phyloP scores from a whole-genome alignment of 2,888 invertebrate genomes.

The Diadegma fenestrale region DNA sequence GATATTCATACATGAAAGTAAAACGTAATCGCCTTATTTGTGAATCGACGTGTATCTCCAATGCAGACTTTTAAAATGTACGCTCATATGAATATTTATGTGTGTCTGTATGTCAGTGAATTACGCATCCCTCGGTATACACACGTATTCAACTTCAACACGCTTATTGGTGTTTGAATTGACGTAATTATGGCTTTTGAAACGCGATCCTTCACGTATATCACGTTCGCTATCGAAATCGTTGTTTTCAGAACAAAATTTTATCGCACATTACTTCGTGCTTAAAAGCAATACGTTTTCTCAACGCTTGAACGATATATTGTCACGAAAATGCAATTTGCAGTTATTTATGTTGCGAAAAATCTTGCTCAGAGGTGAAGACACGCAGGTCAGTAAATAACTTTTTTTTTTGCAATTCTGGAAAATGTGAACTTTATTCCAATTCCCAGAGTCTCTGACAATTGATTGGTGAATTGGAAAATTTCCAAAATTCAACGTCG shows the following conservation, averaged over 20 bases:
- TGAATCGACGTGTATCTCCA: not conserved
- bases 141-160: not conserved
- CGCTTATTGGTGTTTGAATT: slow-evolving; percentile 17
- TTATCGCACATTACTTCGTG: slow-evolving; percentile 14
- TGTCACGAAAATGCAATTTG: slow-evolving; percentile 14
- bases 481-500: too few relatives aligned
- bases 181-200: slow-evolving; percentile 13
- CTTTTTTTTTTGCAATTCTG: not conserved
- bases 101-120: slow-evolving; percentile 6
- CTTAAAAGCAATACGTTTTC: slow-evolving; percentile 7
- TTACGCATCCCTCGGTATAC: not conserved
- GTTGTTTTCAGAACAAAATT: not conserved
- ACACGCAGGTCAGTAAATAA: not conserved
- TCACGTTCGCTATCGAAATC: not conserved
- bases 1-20: not conserved
- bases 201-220: not conserved
- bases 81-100: slow-evolving; percentile 10
- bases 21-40: not conserved
- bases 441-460: not conserved
- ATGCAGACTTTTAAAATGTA: slow-evolving; percentile 14
- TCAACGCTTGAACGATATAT: slow-evolving; percentile 4
- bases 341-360: slow-evolving; percentile 16
- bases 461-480: not conserved
- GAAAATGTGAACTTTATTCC: not conserved
- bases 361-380: not conserved